Conservation (phyloP, 1,140 invertebrate genomes). For the Grapholita molesta region DNA sequence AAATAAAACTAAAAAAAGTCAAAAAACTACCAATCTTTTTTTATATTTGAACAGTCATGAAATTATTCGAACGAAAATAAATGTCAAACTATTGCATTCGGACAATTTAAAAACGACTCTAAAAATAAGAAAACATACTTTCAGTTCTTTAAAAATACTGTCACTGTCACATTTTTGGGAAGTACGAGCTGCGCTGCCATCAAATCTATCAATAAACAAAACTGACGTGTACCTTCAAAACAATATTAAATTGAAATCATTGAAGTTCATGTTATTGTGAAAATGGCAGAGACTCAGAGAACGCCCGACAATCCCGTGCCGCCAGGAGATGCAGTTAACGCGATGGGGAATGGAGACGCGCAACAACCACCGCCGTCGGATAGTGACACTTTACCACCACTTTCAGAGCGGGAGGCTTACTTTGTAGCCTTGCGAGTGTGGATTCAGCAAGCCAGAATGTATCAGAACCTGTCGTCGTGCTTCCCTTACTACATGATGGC, state of each 20-base stretch:
- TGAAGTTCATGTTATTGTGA: constrained; percentile 2
- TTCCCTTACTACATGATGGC: constrained; percentile 80
- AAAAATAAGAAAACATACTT: not conserved
- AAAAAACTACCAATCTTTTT: too few species aligned
- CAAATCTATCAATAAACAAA: constrained; percentile 22
- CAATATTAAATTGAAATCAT: not conserved
- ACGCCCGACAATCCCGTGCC: constrained; percentile 26
- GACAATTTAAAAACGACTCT: not conserved
- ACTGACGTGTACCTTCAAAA: constrained; percentile 38
- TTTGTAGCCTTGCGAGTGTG: constrained; percentile 75
- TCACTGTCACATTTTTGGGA: not conserved
- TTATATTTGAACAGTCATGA: too few species aligned
- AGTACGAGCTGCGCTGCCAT: not conserved
- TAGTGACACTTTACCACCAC: constrained; percentile 34
- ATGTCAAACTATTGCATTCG: not conserved
- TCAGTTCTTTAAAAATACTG: not conserved
- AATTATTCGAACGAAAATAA: too few species aligned
- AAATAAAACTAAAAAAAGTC: too few species aligned
- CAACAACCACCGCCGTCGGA: constrained; percentile 14
- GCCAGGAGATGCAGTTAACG: constrained; percentile 18
- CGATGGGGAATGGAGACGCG: not conserved
- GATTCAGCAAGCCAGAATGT: constrained; percentile 79
- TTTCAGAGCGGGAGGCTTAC: constrained; percentile 77
- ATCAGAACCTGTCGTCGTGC: constrained; percentile 76
- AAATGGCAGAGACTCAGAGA: constrained; percentile 50